Evolutionary conservation across 2,797 vertebrate species (phyloP), one percentile per base, ranked within the genome.

Genomic region (Toxotes lorentzi): DNA sequence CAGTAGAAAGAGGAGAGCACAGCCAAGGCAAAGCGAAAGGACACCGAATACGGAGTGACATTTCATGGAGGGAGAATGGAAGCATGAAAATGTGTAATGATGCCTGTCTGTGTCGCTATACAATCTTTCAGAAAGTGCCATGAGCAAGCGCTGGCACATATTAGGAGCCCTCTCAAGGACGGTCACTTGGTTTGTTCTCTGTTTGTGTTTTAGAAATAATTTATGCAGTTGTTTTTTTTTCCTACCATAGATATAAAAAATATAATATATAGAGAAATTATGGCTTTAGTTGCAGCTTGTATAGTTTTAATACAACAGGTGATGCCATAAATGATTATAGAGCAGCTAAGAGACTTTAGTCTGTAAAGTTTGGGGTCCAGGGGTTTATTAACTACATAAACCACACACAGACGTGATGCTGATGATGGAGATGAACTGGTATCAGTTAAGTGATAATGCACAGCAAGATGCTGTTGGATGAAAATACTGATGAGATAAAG

Each of bases 21-120:
- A 54, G 63, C 67, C 35, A n/a, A 66, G 68, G 54, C 40, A 69
- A 76, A 82, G 59, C 4, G 16, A 78, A 87, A 76, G 70, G 69
- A 81, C 72, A 48, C 50, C 64, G 83, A 76, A 88, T 88, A 30
- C 30, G 21, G 73, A 86, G 73, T 85, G 86, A 88, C 87, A 81
- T 88, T 81, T 87, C 63, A 76, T 73, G 51, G 64, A 68, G 53
- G 38, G 78, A 76, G 73, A 80, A 88, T 70, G 75, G 76, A 87
- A 82, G 81, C 86, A 81, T 90, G 75, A 78, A 88, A 81, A 87
- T 83, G 85, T 86, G 86, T 86, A 83, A 90, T 87, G 89, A 88
- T 77, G 86, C 72, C 73, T 86, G 81, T 82, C 81, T 82, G 79
- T 86, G 78, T 82, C 60, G 73, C 78, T 66, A 51, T 68, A 59